phyloP scores from a whole-genome alignment of 2,113 vertebrate species.

The Morone saxatilis region DNA sequence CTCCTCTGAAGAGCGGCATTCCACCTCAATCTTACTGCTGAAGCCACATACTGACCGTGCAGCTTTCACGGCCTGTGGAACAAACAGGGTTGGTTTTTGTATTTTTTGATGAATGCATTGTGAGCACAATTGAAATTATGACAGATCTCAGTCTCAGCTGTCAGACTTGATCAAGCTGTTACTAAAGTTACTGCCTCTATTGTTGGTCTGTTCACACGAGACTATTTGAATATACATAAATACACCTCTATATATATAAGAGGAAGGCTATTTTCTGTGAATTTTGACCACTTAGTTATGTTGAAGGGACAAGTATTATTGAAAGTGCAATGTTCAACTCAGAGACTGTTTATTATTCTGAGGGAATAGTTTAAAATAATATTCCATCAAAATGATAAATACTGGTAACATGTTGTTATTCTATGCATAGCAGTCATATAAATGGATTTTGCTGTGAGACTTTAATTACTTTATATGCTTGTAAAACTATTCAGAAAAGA shows the following conservation, averaged over 20 bases:
- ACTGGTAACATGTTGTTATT: not conserved
- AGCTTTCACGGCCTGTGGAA: constrained; percentile 75
- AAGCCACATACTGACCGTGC: constrained; percentile 81
- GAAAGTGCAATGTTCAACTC: not conserved
- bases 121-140: not conserved
- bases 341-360: not conserved
- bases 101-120: not conserved
- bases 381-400: not conserved
- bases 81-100: not conserved
- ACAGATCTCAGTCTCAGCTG: not conserved
- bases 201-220: not conserved
- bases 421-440: not conserved
- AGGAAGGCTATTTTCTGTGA: no score
- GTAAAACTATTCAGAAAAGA: not conserved
- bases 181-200: not conserved
- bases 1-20: constrained; percentile 84
- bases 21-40: constrained; percentile 88
- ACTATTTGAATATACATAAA: no score
- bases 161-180: not conserved
- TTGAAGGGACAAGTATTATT: not conserved
- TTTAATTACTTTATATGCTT: not conserved
- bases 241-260: no score
- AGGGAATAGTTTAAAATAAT: not conserved
- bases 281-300: no score
- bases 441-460: not conserved